Evolutionary conservation across 2,888 invertebrate genomes (phyloP), one percentile per base, ranked within the genome.

Genomic region (Entomobrya multifasciata): DNA sequence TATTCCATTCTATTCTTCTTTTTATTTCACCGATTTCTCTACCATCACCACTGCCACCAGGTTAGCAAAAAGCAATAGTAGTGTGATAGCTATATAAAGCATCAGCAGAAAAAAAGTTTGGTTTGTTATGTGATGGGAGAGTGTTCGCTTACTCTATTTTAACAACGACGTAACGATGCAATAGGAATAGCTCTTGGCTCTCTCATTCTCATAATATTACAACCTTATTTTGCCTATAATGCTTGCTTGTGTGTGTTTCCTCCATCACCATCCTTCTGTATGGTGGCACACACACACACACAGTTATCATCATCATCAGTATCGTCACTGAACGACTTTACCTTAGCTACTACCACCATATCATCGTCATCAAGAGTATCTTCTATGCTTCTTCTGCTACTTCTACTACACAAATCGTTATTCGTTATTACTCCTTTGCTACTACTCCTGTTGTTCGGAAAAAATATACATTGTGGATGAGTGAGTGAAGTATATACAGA

Each of bases 391-490:
- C 36, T 6, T 6, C 78, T 76, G 17, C 74, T 74, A n/a, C 49
- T 41, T 1, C 60, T 30, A 41, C 78, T 47, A 78, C 44, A 78
- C 78, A 78, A 78, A 78, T 78, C 78, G 78, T 78, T 78, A 78
- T 78, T 60, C 78, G 78, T 78, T 78, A 78, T 78, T 60, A 60
- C 65, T 78, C 25, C 25, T 41, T 36, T 77, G 65, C 30, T 30
- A 22, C 57, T 60, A 25, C 52, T 17, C 6, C 65, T 65, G 36
- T 30, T 36, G 36, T 36, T 36, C 36, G 36, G 36, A 8, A 36
- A 36, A 36, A 6, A 36, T 36, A 36, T 36, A 36, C n/a, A n/a
- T n/a, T n/a, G n/a, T 36, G 36, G 4, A 36, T 6, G 36, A 36
- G 8, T 6, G 36, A 36, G 36, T 36, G 36, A 36, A 41, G 13